Evolutionary conservation across 2,113 vertebrate genomes (phyloP).

Genomic region (Prunella himalayana): DNA sequence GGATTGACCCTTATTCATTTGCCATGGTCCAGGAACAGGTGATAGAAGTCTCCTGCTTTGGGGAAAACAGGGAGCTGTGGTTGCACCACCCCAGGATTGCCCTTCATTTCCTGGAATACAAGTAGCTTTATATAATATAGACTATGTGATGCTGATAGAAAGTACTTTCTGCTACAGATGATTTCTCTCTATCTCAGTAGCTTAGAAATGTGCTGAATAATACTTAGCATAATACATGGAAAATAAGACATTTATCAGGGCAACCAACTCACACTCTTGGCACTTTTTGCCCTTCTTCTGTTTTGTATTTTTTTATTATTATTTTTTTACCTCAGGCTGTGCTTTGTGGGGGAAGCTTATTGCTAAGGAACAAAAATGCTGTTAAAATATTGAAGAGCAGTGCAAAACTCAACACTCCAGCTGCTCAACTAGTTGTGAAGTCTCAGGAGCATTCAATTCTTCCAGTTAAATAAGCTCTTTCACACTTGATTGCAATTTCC

Average conservation of each 20-base stretch:
- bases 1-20: not conserved
- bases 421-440: not conserved
- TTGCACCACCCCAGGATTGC: not conserved
- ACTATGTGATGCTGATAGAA: fast-evolving
- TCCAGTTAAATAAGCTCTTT: not conserved
- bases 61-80: not conserved
- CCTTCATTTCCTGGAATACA: not conserved
- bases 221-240: not conserved
- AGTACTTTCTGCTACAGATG: not conserved
- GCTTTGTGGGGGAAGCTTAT: not conserved
- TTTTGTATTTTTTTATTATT: not conserved
- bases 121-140: not conserved
- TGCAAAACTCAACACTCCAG: not conserved
- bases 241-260: not conserved
- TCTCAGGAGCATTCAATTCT: not conserved
- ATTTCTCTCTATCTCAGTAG: not conserved
- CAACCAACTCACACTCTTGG: not conserved
- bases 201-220: not conserved
- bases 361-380: not conserved
- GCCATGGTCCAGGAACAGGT: fast-evolving
- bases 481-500: not conserved
- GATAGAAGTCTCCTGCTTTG: not conserved
- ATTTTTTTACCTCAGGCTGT: not conserved
- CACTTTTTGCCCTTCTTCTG: not conserved
- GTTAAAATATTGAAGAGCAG: not conserved